These are phyloP conservation scores for Macrobrachium rosenbergii DNA, from an alignment of 1,140 invertebrate genomes.

Conservation along the genomic window DNA sequence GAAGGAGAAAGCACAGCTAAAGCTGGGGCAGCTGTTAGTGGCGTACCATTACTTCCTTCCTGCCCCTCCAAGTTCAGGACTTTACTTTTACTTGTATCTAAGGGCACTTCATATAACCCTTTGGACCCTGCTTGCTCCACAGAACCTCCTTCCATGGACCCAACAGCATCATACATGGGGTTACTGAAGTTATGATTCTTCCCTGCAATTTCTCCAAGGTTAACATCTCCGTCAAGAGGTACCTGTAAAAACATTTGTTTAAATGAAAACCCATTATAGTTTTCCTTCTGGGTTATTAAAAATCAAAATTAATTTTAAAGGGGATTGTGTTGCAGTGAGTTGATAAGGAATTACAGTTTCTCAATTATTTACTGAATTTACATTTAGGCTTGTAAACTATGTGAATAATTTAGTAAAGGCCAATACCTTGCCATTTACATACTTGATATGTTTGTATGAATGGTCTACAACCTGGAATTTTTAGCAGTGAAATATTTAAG, in stretches of 20 bases:
- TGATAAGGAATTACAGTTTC: too few relatives aligned
- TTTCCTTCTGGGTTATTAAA: too few relatives aligned
- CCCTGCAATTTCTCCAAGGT: slow-evolving; percentile 78
- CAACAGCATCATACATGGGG: slow-evolving; percentile 92
- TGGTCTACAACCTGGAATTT: too few relatives aligned
- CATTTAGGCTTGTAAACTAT: too few relatives aligned
- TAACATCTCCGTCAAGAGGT: slow-evolving; percentile 82
- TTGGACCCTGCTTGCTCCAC: slow-evolving; percentile 46
- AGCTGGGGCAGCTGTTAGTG: slow-evolving; percentile 32
- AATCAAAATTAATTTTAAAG: too few relatives aligned
- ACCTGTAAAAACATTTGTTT: slow-evolving; percentile 70
- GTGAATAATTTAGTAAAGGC: too few relatives aligned
- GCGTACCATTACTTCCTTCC: slow-evolving; percentile 76
- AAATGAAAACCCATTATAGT: too few relatives aligned
- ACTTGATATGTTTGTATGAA: too few relatives aligned
- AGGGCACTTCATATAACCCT: slow-evolving; percentile 76
- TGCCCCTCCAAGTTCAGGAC: slow-evolving; percentile 72
- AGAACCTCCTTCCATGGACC: slow-evolving; percentile 57
- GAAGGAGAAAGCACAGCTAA: slow-evolving; percentile 82
- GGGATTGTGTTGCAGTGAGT: too few relatives aligned
- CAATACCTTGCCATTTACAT: too few relatives aligned
- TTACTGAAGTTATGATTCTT: slow-evolving; percentile 91
- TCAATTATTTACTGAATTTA: too few relatives aligned
- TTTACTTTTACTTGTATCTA: slow-evolving; percentile 79
- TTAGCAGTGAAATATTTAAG: too few relatives aligned